Conservation (phyloP, 2,888 invertebrate genomes). For the Thymelicus acteon region DNA sequence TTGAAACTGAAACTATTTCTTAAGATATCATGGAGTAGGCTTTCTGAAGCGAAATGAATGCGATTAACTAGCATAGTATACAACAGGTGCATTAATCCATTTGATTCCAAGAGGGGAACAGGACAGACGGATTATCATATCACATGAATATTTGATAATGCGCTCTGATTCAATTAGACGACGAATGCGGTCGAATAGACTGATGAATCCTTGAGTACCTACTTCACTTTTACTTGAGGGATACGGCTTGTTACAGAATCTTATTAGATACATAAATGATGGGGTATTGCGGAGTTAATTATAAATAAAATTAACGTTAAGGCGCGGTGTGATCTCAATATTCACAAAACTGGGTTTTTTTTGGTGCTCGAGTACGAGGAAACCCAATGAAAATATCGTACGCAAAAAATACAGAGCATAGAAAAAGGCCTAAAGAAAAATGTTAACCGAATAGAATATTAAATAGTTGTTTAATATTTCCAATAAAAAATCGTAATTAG, state of each 20-base stretch:
- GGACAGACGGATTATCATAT: conserved; percentile 74
- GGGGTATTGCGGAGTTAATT: conserved; percentile 5
- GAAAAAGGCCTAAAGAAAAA: too few species aligned
- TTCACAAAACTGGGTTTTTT: too few species aligned
- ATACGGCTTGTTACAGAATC: conserved; percentile 7
- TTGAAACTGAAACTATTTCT: not conserved
- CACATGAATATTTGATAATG: conserved; percentile 82
- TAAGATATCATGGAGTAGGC: too few species aligned
- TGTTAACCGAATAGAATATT: too few species aligned
- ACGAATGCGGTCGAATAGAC: conserved; percentile 35
- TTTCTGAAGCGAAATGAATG: not conserved
- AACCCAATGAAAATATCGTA: too few species aligned
- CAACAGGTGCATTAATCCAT: conserved; percentile 49
- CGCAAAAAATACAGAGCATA: too few species aligned
- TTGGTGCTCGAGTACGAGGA: too few species aligned
- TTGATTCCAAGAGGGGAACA: conserved; percentile 45
- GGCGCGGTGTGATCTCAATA: too few species aligned
- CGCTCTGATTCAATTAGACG: conserved; percentile 74
- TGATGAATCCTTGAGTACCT: conserved; percentile 4
- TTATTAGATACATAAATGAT: conserved; percentile 21
- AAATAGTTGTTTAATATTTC: too few species aligned
- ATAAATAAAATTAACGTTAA: conserved; percentile 9
- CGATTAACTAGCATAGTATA: not conserved
- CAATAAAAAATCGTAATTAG: too few species aligned
- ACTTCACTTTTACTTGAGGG: conserved; percentile 10